Evolutionary conservation across 2,113 vertebrate species (phyloP).

Genomic region (Pedetes capensis): DNA sequence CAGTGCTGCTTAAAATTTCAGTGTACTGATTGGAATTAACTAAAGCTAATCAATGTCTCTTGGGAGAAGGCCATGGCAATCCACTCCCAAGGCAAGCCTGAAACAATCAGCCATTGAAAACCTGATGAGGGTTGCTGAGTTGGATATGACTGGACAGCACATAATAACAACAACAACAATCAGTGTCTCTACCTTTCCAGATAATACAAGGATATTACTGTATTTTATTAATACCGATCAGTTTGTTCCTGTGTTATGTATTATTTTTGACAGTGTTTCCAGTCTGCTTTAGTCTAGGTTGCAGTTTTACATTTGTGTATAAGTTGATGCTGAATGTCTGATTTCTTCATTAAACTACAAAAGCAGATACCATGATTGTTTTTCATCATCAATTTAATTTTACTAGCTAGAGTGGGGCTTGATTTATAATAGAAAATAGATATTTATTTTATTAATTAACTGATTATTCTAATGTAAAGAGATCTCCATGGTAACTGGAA

Average conservation of each 20-base stretch:
- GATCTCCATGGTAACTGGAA: neutral
- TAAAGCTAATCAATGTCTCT: neutral
- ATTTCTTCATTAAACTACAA: neutral
- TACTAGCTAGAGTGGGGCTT: neutral
- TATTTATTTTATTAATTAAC: slow-evolving; percentile 47
- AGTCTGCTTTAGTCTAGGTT: neutral
- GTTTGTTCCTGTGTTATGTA: neutral
- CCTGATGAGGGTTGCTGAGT: no score
- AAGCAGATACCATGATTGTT: slow-evolving; percentile 19
- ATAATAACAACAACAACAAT: no score
- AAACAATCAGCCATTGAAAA: no score
- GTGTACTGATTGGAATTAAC: neutral
- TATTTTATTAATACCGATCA: neutral
- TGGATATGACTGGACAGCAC: no score
- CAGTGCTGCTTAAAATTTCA: neutral
- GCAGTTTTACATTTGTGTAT: neutral
- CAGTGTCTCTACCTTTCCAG: neutral
- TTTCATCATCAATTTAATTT: slow-evolving; percentile 34
- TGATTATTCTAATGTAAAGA: neutral
- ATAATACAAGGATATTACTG: neutral
- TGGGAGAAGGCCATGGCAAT: no score
- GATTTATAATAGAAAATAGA: slow-evolving; percentile 30
- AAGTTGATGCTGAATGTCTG: neutral
- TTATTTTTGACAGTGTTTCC: neutral
- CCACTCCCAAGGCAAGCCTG: no score